phyloP scores from a whole-genome alignment of 2,113 vertebrate species.

The Corythaeola cristata region DNA sequence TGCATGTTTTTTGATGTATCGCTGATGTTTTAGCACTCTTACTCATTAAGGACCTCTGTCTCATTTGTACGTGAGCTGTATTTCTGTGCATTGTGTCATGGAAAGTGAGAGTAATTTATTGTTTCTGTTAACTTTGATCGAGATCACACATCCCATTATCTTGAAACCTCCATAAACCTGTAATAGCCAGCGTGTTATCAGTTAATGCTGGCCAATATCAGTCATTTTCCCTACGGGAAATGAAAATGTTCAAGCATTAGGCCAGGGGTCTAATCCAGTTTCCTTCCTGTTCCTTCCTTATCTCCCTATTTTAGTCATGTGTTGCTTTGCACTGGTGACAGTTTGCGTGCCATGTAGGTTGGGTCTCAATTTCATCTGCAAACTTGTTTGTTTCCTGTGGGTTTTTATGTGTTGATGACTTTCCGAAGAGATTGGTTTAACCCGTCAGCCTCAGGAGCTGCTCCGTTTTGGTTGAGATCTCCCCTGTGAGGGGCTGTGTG shows the following conservation, averaged over 20 bases:
- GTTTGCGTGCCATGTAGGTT: rapidly evolving
- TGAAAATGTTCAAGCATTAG: neutral
- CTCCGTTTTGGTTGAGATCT: neutral
- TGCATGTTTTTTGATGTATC: neutral
- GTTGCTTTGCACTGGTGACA: neutral
- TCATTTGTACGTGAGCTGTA: neutral
- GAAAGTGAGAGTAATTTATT: neutral
- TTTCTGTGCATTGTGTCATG: neutral
- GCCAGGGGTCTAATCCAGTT: rapidly evolving
- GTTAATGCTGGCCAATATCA: neutral
- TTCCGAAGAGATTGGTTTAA: neutral
- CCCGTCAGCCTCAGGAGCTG: neutral
- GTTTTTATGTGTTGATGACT: neutral
- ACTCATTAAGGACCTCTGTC: neutral
- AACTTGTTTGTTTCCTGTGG: neutral
- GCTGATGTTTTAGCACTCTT: neutral
- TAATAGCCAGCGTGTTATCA: neutral
- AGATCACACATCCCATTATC: no score
- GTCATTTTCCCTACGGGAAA: neutral
- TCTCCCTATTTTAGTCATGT: neutral
- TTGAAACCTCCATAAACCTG: neutral
- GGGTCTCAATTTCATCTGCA: neutral
- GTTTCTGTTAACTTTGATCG: no score
- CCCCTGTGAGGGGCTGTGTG: rapidly evolving
- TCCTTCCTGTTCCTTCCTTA: neutral